phyloP scores from a whole-genome alignment of 2,888 invertebrate genomes.

The Neoitamus cyanurus region DNA sequence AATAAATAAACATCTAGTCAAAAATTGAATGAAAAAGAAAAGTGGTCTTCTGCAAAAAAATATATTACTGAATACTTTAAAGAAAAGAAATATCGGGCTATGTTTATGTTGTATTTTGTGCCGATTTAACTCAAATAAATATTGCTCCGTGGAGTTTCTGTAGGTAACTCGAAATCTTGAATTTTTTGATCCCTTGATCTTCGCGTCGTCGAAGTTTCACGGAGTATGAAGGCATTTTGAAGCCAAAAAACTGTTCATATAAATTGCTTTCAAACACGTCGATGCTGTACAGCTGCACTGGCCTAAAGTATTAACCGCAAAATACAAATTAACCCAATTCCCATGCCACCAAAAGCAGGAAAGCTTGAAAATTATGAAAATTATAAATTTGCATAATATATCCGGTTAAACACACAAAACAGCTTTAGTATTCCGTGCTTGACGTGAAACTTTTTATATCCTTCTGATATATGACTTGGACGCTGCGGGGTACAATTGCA shows the following conservation, averaged over 20 bases:
- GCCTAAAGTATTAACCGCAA: neutral
- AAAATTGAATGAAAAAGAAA: too few relatives aligned
- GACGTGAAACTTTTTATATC: neutral
- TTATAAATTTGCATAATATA: neutral
- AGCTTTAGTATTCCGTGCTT: neutral
- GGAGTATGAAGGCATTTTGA: too few relatives aligned
- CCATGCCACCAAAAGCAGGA: neutral
- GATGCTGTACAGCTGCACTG: neutral
- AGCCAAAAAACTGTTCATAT: neutral
- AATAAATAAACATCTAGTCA: too few relatives aligned
- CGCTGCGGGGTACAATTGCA: neutral
- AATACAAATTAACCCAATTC: neutral
- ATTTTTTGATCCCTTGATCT: too few relatives aligned
- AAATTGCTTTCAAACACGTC: neutral
- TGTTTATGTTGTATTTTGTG: too few relatives aligned
- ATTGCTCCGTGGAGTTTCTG: too few relatives aligned
- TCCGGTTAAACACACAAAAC: neutral
- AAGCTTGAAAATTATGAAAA: neutral
- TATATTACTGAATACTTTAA: too few relatives aligned
- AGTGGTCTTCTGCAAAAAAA: too few relatives aligned
- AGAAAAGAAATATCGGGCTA: too few relatives aligned
- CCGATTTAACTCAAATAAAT: too few relatives aligned
- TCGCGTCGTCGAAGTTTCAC: too few relatives aligned
- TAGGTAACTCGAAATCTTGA: too few relatives aligned
- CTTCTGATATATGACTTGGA: slow-evolving; percentile 6